A percentile compares a stretch with the other conserved stretches of the same genome.
Conservation (phyloP, 2,113 vertebrate species). For the Strix uralensis region DNA sequence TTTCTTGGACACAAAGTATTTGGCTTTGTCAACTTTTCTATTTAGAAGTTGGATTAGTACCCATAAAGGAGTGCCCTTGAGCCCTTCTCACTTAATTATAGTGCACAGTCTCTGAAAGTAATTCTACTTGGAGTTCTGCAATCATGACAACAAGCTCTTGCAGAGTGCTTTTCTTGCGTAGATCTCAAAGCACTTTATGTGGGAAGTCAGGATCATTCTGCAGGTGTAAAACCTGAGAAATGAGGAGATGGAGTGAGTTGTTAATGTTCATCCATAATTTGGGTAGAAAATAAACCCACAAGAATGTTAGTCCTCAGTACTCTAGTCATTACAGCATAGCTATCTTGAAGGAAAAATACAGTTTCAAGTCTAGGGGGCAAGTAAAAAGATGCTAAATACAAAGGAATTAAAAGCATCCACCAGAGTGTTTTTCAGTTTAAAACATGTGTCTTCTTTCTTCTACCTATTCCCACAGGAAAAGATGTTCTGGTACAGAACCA, state of each 20-base stretch:
- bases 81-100: not conserved
- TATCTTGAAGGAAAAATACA: not conserved
- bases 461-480: not conserved
- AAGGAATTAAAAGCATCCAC: not conserved
- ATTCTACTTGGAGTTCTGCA: not conserved
- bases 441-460: not conserved
- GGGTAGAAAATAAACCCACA: fast-evolving
- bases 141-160: not conserved
- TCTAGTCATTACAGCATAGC: not conserved
- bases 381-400: not conserved
- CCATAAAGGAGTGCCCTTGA: not conserved
- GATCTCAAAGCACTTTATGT: not conserved
- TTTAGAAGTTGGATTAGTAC: conserved; percentile 22
- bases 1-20: conserved; percentile 8
- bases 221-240: not conserved
- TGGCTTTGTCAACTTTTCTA: conserved; percentile 21
- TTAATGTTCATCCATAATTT: not conserved
- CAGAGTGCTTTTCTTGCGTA: not conserved
- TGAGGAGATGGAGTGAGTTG: not conserved
- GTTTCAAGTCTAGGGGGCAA: not conserved
- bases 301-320: not conserved
- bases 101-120: not conserved
- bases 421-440: not conserved
- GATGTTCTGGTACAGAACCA: not conserved
- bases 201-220: not conserved